phyloP scores from a whole-genome alignment of 2,888 invertebrate species.

The Holacanthella duospinosa region DNA sequence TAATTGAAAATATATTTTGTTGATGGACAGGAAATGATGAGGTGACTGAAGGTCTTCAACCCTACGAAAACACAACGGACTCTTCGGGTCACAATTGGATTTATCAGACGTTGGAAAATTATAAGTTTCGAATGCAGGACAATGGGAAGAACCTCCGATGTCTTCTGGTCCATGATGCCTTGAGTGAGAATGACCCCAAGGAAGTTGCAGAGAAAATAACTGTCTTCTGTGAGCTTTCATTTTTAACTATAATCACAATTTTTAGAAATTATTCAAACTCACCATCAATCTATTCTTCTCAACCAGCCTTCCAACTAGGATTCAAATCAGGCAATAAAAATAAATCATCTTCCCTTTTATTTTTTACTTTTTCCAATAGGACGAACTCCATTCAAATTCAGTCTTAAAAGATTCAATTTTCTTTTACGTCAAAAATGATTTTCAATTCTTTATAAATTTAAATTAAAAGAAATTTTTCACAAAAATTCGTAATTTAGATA shows the following conservation, averaged over 20 bases:
- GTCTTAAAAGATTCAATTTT: too few relatives aligned
- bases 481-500: too few relatives aligned
- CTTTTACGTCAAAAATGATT: too few relatives aligned
- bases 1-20: not conserved
- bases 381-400: too few relatives aligned
- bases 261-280: too few relatives aligned
- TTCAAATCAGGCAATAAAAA: too few relatives aligned
- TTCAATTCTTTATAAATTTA: too few relatives aligned
- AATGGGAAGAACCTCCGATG: conserved; percentile 35
- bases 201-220: conserved; percentile 21
- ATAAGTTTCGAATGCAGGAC: conserved; percentile 26
- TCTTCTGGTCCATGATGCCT: conserved; percentile 27
- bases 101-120: conserved; percentile 23
- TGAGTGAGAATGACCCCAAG: conserved; percentile 21
- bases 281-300: too few relatives aligned
- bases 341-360: too few relatives aligned
- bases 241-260: not conserved
- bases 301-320: too few relatives aligned
- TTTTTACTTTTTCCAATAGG: too few relatives aligned
- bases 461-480: too few relatives aligned
- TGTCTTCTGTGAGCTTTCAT: conserved; percentile 29
- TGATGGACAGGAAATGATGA: conserved; percentile 23
- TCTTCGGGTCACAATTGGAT: conserved; percentile 11
- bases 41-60: conserved; percentile 13
- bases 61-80: conserved; percentile 8